Percentiles rank a stretch among this genome's conserved stretches.
These are phyloP conservation scores for Psilopsiagon aymara DNA, from an alignment of 2,113 vertebrate species.

Conservation along the genomic window DNA sequence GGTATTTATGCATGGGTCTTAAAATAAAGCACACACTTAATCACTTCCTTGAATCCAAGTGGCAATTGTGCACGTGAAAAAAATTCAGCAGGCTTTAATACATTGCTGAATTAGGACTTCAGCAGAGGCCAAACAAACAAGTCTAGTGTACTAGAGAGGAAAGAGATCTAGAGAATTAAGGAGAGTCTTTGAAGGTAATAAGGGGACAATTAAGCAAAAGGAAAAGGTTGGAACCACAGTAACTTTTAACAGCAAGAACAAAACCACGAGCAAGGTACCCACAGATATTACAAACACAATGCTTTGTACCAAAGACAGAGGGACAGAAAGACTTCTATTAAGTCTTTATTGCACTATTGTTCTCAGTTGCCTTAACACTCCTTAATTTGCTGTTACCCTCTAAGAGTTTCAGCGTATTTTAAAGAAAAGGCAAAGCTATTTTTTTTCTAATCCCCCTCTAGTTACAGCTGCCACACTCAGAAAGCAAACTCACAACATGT, in stretches of 20 bases:
- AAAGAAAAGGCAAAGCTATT: neutral
- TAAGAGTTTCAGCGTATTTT: neutral
- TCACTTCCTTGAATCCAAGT: neutral
- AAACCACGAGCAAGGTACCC: neutral
- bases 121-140: neutral
- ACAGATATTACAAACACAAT: neutral
- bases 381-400: neutral
- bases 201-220: neutral
- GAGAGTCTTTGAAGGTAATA: neutral
- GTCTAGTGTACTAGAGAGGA: neutral
- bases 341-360: neutral
- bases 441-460: neutral
- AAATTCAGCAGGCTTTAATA: neutral
- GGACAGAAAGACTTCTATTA: neutral
- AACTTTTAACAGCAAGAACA: neutral
- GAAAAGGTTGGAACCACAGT: neutral
- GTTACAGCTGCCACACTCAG: neutral
- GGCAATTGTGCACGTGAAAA: neutral
- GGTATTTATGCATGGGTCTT: neutral
- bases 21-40: slow-evolving; percentile 23
- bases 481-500: neutral
- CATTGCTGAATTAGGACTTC: neutral
- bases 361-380: neutral
- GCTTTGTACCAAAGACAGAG: neutral
- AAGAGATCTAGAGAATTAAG: neutral